phyloP scores from a whole-genome alignment of 2,797 vertebrate species.

The Spinus olivaceus region DNA sequence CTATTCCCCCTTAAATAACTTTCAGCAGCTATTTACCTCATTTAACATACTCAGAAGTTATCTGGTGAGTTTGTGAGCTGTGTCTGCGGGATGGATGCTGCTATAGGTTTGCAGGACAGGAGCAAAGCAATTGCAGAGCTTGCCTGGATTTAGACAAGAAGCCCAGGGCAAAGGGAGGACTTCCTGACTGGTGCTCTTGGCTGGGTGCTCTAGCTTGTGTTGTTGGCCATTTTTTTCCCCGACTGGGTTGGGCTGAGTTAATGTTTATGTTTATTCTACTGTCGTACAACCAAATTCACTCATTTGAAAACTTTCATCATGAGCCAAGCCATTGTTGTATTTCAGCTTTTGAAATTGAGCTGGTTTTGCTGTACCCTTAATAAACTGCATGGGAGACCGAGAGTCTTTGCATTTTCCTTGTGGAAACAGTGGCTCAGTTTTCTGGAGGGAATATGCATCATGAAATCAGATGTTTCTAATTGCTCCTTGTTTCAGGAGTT shows the following conservation, averaged over 20 bases:
- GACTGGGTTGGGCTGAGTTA: background rate
- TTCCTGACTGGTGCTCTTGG: background rate
- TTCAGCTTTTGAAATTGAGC: constrained; percentile 22
- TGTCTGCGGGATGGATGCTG: accelerated
- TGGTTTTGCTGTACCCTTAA: background rate
- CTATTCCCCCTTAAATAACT: background rate
- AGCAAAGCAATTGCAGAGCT: background rate
- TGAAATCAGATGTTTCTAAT: constrained; percentile 44
- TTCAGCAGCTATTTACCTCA: background rate
- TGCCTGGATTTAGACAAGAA: background rate
- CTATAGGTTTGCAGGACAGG: accelerated
- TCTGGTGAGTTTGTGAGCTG: background rate
- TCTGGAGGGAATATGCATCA: constrained; percentile 21
- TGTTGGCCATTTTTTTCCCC: background rate
- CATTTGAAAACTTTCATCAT: constrained; percentile 24
- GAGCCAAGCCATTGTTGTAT: constrained; percentile 15
- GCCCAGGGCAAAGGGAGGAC: background rate
- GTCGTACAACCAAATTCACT: background rate
- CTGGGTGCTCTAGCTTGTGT: background rate
- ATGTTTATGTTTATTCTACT: constrained; percentile 45
- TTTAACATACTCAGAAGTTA: background rate
- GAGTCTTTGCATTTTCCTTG: constrained; percentile 4
- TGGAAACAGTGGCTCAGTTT: constrained; percentile 8
- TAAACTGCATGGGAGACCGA: background rate
- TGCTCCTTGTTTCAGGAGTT: constrained; percentile 45